phyloP scores from a whole-genome alignment of 1,140 invertebrate genomes.

The Zaprionus ornatus region DNA sequence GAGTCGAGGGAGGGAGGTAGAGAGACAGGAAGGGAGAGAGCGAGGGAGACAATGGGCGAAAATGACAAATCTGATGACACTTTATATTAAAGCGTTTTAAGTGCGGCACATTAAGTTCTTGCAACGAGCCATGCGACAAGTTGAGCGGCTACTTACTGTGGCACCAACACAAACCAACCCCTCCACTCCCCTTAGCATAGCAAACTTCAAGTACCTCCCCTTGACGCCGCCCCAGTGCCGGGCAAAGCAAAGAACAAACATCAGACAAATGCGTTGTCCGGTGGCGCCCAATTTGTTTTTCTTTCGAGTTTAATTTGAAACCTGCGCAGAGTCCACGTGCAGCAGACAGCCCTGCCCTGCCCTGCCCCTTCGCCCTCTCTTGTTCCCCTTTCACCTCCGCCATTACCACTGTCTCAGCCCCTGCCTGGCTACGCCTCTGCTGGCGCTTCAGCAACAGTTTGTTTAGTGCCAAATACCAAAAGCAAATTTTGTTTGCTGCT shows the following conservation, averaged over 20 bases:
- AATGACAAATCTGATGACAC: conserved; percentile 40
- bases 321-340: conserved; percentile 46
- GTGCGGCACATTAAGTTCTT: conserved; percentile 30
- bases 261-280: conserved; percentile 73
- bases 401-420: not conserved
- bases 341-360: not conserved
- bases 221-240: not conserved
- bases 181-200: not conserved
- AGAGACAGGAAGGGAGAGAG: not conserved
- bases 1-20: not conserved
- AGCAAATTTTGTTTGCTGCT: conserved; percentile 47
- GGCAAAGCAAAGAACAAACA: conserved; percentile 56
- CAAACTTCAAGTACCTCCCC: not conserved
- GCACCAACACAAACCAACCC: not conserved
- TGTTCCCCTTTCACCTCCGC: not conserved
- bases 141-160: conserved; percentile 28
- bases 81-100: conserved; percentile 49
- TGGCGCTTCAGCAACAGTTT: conserved; percentile 67
- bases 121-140: conserved; percentile 50
- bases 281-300: conserved; percentile 77
- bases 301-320: conserved; percentile 80
- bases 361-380: not conserved
- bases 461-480: conserved; percentile 54
- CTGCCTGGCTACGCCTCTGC: not conserved
- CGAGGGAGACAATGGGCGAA: not conserved